Conservation (phyloP, 1,140 invertebrate species). For the Cydia pomonella region DNA sequence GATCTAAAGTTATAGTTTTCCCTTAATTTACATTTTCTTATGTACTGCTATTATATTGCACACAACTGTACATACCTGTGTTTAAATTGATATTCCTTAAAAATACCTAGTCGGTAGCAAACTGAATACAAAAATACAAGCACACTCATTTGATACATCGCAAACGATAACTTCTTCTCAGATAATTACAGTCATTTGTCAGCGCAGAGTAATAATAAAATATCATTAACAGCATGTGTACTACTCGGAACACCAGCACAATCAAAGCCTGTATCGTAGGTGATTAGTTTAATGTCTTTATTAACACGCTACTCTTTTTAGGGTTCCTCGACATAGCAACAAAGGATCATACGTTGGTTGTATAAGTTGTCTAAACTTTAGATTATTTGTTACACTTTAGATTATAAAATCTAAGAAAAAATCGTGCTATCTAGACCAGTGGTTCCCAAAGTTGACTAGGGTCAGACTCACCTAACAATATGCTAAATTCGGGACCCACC, state of each 20-base stretch:
- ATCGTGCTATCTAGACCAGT: too few species aligned
- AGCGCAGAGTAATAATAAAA: conserved; percentile 8
- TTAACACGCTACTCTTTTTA: conserved; percentile 28
- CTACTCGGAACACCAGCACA: conserved; percentile 23
- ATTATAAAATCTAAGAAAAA: too few species aligned
- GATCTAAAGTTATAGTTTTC: too few species aligned
- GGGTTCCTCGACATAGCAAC: not conserved
- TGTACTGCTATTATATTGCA: too few species aligned
- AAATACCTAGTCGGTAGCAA: not conserved
- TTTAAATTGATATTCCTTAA: not conserved
- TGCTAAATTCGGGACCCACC: too few species aligned
- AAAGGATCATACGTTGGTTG: too few species aligned
- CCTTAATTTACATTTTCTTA: too few species aligned
- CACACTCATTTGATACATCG: not conserved
- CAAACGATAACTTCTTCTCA: conserved; percentile 3
- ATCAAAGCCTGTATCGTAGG: conserved; percentile 27
- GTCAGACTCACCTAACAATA: too few species aligned
- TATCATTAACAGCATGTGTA: conserved; percentile 22
- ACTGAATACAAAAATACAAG: not conserved
- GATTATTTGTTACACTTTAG: too few species aligned
- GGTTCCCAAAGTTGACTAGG: too few species aligned
- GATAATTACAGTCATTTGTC: conserved; percentile 25
- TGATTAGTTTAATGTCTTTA: conserved; percentile 31
- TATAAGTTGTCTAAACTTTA: too few species aligned
- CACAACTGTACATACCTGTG: too few species aligned